Base-by-base conservation (phyloP, 2,888 invertebrate species). In the Epistrophe eligans region DNA sequence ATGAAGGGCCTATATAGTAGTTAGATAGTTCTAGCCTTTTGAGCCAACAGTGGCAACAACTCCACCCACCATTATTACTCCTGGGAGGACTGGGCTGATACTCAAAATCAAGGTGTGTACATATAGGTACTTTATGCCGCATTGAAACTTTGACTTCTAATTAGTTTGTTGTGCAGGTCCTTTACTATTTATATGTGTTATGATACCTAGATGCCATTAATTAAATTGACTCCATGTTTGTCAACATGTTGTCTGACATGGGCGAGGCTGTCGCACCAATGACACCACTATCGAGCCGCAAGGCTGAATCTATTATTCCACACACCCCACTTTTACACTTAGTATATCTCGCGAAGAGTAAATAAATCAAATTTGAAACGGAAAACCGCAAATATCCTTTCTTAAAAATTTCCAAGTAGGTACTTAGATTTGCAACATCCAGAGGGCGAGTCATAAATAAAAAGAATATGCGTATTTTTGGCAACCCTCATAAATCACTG, bases 401-500 rank as follows among this genome's bases (percentile, higher is more conserved):
- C 24, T 13, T 24, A 52, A 24, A 13, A 7, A 52, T 79, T 70
- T 76, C 50, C 64, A 72, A 84, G 73, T 80, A 24, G 52, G 24
- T 52, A 24, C 52, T 6, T 48, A 80, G 72, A 80, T 84, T 80
- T 80, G 66, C 77, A 79, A 43, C 19, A 35, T 24, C 55, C 35
- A 72, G 67, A 72, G 73, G 57, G 70, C 48, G 57, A 81, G 38
- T 48, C 73, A 85, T 77, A 85, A 85, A 85, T 85, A 77, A 85
- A 77, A 70, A 28, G 62, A 55, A 77, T 77, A 81, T 85, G 55
- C 81, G 73, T 58, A 80, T 73, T 81, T 80, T 81, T 81, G 60
- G 58, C 76, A 84, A 74, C 74, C 82, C 79, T 76, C 81, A 87
- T 87, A 87, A 87, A 87, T 87, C 87, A 87, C 71, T 72, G 87